These are phyloP conservation scores for Drosophila persimilis DNA, from an alignment of 1,140 invertebrate genomes.

Conservation along the genomic window DNA sequence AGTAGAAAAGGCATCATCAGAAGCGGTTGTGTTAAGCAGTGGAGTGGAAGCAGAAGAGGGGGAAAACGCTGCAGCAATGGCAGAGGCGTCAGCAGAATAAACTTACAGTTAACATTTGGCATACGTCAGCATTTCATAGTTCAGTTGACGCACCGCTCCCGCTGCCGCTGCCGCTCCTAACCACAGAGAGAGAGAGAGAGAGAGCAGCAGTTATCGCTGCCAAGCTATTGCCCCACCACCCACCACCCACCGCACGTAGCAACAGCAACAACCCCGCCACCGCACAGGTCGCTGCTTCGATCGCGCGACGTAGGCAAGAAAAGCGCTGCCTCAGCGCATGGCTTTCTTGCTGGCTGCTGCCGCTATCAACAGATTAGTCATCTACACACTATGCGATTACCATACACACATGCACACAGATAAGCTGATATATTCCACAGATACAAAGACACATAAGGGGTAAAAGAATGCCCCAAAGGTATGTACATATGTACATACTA, in stretches of 20 bases:
- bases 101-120: slow-evolving; percentile 4
- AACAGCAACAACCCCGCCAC: slow-evolving; percentile 14
- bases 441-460: slow-evolving; percentile 30
- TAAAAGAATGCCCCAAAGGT: slow-evolving; percentile 18
- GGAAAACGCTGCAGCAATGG: too few species aligned
- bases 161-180: too few species aligned
- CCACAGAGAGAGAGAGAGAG: too few species aligned
- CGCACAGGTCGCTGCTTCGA: neutral
- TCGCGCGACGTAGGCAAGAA: too few species aligned
- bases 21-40: neutral
- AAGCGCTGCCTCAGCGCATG: too few species aligned
- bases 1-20: slow-evolving; percentile 2
- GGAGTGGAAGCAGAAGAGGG: too few species aligned
- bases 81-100: too few species aligned
- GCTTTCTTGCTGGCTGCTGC: slow-evolving; percentile 24
- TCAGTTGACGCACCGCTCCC: slow-evolving; percentile 6
- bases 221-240: slow-evolving; percentile 10
- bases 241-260: too few species aligned
- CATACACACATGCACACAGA: slow-evolving; percentile 1
- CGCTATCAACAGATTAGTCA: slow-evolving; percentile 69
- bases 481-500: neutral
- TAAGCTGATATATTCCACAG: neutral
- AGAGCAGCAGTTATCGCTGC: slow-evolving; percentile 15
- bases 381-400: slow-evolving; percentile 69
- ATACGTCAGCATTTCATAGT: slow-evolving; percentile 48